These are phyloP conservation scores for Drosophila sucinea DNA, from an alignment of 1,140 invertebrate genomes.

Conservation along the genomic window DNA sequence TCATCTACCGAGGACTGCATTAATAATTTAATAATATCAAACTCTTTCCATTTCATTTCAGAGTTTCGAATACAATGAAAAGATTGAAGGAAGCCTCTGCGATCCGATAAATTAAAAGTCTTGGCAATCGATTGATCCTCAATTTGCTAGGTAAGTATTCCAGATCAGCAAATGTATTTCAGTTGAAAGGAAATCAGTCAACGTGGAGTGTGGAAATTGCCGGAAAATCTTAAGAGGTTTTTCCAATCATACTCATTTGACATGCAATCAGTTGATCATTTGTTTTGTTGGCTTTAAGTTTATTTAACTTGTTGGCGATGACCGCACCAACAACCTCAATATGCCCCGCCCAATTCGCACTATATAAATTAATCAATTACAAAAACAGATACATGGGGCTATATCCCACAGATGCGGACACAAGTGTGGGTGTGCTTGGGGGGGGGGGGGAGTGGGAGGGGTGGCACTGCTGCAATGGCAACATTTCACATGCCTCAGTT, in stretches of 20 bases:
- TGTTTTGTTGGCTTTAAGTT: conserved; percentile 32
- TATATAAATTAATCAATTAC: conserved; percentile 79
- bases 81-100: too few species aligned
- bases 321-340: conserved; percentile 27
- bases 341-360: conserved; percentile 38
- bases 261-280: conserved; percentile 25
- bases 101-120: too few species aligned
- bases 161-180: too few species aligned
- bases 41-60: too few species aligned
- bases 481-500: conserved; percentile 46
- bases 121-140: too few species aligned
- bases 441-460: neutral
- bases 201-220: too few species aligned
- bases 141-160: too few species aligned
- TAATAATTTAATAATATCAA: neutral
- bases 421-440: neutral
- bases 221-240: too few species aligned
- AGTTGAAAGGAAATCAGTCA: too few species aligned
- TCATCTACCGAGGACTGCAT: too few species aligned
- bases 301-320: conserved; percentile 47
- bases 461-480: conserved; percentile 31
- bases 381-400: conserved; percentile 33
- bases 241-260: conserved; percentile 9
- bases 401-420: conserved; percentile 16
- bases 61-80: too few species aligned